A percentile compares a stretch with the other conserved stretches of the same genome.
These are phyloP conservation scores for Hoplostethus mediterraneus DNA, from an alignment of 2,797 vertebrate species.

Conservation along the genomic window DNA sequence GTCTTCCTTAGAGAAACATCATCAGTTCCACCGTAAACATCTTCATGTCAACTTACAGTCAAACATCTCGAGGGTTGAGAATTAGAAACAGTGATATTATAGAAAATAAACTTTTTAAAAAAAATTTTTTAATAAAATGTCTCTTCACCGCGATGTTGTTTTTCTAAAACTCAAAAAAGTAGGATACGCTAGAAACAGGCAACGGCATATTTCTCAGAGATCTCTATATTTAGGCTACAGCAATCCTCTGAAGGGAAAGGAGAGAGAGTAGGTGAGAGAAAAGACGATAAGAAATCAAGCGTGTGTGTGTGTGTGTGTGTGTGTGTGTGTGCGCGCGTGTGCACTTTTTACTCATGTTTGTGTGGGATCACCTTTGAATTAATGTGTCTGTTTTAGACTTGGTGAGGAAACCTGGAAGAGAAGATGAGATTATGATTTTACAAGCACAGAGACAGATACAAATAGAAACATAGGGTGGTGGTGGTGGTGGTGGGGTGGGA, in stretches of 20 bases:
- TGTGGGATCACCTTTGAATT: constrained; percentile 25
- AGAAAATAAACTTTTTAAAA: neutral
- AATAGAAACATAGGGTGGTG: constrained; percentile 29
- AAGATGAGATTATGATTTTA: constrained; percentile 37
- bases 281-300: constrained; percentile 5
- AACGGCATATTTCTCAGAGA: constrained; percentile 36
- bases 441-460: constrained; percentile 28
- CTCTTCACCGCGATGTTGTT: neutral
- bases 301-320: neutral
- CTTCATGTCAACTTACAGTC: constrained; percentile 29
- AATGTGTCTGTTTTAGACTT: constrained; percentile 8
- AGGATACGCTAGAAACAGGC: constrained; percentile 26
- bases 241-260: constrained; percentile 30
- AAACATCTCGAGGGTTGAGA: constrained; percentile 13
- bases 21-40: constrained; percentile 24
- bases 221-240: constrained; percentile 43
- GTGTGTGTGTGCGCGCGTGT: constrained; percentile 4
- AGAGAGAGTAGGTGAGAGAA: constrained; percentile 19
- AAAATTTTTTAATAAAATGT: neutral
- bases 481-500: neutral
- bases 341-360: constrained; percentile 5
- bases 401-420: neutral
- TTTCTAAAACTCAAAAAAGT: constrained; percentile 26
- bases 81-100: neutral
- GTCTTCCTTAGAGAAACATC: neutral